Conservation (phyloP, 2,113 vertebrate genomes). For the Actinemys pallida region DNA sequence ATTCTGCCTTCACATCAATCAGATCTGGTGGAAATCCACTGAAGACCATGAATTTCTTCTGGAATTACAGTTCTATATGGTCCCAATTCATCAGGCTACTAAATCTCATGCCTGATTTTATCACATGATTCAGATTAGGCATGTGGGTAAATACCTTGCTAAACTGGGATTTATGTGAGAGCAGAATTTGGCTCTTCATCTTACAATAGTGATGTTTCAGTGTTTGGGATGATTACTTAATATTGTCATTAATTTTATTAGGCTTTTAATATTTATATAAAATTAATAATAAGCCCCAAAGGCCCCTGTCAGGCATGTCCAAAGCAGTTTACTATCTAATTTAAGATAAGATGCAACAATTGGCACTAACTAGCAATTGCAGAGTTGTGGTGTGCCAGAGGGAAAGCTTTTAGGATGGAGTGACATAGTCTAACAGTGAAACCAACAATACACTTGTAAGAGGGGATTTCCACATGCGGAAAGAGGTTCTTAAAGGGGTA, state of each 20-base stretch:
- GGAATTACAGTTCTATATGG: not conserved
- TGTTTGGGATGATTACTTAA: not conserved
- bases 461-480: not conserved
- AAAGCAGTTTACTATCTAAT: not conserved
- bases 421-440: not conserved
- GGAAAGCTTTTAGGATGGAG: accelerated
- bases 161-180: not conserved
- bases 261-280: not conserved
- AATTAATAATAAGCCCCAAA: not conserved
- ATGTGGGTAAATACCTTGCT: not conserved
- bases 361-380: not conserved
- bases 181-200: not conserved
- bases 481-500: not conserved
- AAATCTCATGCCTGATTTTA: not conserved
- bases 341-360: not conserved
- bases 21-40: not conserved
- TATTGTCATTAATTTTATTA: not conserved
- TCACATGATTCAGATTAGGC: accelerated
- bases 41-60: not conserved
- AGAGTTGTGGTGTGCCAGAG: not conserved
- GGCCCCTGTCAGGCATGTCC: not conserved
- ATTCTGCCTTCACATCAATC: accelerated
- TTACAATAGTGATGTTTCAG: not conserved
- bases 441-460: not conserved
- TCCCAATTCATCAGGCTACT: not conserved